Base-by-base conservation (phyloP, 2,888 invertebrate species). In the Acronicta aceris region DNA sequence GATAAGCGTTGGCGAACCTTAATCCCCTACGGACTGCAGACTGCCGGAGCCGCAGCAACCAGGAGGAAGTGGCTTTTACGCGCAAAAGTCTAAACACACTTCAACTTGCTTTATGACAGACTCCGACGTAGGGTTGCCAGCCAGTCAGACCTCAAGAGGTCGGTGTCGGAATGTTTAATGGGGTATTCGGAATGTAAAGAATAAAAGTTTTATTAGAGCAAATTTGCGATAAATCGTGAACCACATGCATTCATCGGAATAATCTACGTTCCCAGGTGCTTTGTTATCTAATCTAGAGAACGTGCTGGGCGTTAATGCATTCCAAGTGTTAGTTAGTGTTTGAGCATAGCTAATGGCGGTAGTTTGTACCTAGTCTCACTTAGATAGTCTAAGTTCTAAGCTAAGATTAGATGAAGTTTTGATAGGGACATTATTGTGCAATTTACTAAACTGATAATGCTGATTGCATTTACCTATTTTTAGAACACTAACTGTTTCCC, bases 301-400 rank as follows among this genome's bases (percentile, higher is more conserved):
- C 40, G 15, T 41, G 40, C n/a, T 46, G n/a, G 15, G 33, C 15
- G 13, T 38, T 38, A 48, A 59, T 51, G 25, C 9, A 46, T 47
- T 41, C 41, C 30, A 8, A 36, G 17, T 30, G 16, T 25, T n/a
- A 42, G 12, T 51, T 46, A 27, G 13, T 45, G 65, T 55, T 64
- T 43, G 42, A 52, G 51, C 30, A 52, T 57, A 52, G 21, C 17
- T 43, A 48, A 42, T 48, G 40, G 40, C 10, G 9, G 9, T 50
- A 40, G 50, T 25, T 50, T 3, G 33, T 33, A 12, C 33, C 40
- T 12, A 40, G 50, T 9, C 50, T 38, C n/a, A n/a, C 38, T 50
- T 40, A 41, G 25, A 15, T 50, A 50, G 15, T 27, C 50, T 41
- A 13, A 40, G 16, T n/a, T 45, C 21, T 16, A 5, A 5, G 13